Conservation (phyloP, 2,888 invertebrate genomes). For the Eristalis pertinax region DNA sequence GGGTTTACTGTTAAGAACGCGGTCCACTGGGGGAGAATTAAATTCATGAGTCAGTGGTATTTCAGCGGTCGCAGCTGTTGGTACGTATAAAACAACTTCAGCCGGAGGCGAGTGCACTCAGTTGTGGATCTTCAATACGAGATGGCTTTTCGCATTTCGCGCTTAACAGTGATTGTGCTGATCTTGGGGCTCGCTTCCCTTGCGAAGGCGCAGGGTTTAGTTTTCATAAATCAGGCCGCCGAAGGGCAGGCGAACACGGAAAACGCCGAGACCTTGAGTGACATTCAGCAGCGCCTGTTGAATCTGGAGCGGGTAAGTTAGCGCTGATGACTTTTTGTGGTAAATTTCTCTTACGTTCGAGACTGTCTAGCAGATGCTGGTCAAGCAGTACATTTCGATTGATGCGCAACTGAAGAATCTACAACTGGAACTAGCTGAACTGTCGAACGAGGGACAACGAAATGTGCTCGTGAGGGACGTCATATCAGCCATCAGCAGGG, state of each 20-base stretch:
- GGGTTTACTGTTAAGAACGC: too few relatives aligned
- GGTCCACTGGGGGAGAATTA: too few relatives aligned
- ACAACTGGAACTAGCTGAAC: not conserved
- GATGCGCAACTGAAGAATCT: not conserved
- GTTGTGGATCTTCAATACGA: not conserved
- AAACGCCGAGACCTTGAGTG: not conserved
- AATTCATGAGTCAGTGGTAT: too few relatives aligned
- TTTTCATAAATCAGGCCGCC: not conserved
- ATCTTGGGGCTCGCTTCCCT: not conserved
- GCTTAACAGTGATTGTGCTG: not conserved
- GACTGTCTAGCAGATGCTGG: not conserved
- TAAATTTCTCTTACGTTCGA: not conserved
- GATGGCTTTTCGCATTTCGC: not conserved
- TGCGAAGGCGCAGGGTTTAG: not conserved
- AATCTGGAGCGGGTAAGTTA: not conserved
- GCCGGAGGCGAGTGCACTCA: not conserved
- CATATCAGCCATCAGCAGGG: not conserved
- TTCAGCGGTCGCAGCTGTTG: too few relatives aligned
- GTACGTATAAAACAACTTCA: not conserved
- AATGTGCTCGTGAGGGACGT: slow-evolving; percentile 10
- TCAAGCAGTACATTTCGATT: not conserved
- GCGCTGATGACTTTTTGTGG: fast-evolving
- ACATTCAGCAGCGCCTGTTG: not conserved
- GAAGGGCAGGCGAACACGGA: not conserved
- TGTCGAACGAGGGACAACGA: not conserved